Evolutionary conservation across 2,797 vertebrate species (phyloP).

Genomic region (Hylomyscus alleni): DNA sequence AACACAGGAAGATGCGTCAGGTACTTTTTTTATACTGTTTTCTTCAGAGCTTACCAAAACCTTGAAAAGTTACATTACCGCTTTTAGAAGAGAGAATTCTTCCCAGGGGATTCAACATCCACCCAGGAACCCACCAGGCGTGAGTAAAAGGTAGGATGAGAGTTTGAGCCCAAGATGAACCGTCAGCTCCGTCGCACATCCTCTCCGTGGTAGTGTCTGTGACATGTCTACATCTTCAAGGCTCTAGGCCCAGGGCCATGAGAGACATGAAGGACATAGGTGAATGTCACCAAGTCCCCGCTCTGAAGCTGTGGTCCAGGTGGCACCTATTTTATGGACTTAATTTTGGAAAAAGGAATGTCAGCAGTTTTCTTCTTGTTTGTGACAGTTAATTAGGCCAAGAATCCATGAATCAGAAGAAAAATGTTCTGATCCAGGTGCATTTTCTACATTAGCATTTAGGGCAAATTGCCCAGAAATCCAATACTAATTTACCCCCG

Average conservation of each 20-base stretch:
- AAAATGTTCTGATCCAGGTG: slow-evolving; percentile 81
- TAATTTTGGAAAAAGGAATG: slow-evolving; percentile 22
- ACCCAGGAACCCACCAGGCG: neutral
- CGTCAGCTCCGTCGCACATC: no score
- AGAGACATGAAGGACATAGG: neutral
- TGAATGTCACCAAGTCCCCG: neutral
- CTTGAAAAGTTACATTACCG: neutral
- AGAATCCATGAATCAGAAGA: slow-evolving; percentile 75
- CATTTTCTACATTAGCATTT: slow-evolving; percentile 80
- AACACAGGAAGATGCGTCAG: neutral
- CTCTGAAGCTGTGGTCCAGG: neutral
- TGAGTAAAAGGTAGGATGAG: neutral
- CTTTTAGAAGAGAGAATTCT: neutral
- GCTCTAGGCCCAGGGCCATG: neutral
- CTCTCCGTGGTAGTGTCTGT: neutral
- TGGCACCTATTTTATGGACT: neutral
- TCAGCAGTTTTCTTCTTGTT: slow-evolving; percentile 62
- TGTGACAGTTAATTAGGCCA: slow-evolving; percentile 59
- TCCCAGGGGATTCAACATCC: neutral
- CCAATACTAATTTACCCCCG: slow-evolving; percentile 75
- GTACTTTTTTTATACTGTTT: neutral
- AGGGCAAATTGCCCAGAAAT: slow-evolving; percentile 85
- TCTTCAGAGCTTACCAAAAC: neutral
- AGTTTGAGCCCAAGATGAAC: slow-evolving; percentile 21
- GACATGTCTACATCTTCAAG: fast-evolving